These are phyloP conservation scores for Nesogale talazaci DNA, from an alignment of 2,113 vertebrate species.

Conservation along the genomic window DNA sequence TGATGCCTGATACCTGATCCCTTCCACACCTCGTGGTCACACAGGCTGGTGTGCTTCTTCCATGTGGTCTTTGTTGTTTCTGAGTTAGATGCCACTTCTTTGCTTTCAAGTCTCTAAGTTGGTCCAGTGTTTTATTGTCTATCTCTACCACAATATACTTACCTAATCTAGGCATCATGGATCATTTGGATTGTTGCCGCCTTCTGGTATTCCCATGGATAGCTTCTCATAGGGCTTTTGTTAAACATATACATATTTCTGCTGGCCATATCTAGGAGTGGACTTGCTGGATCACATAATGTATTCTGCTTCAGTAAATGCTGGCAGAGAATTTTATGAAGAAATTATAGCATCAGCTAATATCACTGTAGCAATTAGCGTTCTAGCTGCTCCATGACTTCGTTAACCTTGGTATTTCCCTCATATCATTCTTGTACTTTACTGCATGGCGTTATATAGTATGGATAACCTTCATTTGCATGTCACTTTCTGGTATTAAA, in stretches of 20 bases:
- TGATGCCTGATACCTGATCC: too few species aligned
- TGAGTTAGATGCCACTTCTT: too few species aligned
- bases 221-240: too few species aligned
- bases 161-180: too few species aligned
- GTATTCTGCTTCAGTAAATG: not conserved
- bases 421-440: not conserved
- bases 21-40: too few species aligned
- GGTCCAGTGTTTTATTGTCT: fast-evolving
- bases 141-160: too few species aligned
- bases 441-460: not conserved
- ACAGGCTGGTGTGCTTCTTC: too few species aligned
- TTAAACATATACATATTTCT: not conserved
- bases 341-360: not conserved
- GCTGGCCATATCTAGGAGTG: too few species aligned
- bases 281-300: not conserved
- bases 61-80: too few species aligned
- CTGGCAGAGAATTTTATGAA: not conserved
- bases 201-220: not conserved
- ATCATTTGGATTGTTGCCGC: not conserved
- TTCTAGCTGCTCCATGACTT: not conserved
- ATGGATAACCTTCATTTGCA: not conserved
- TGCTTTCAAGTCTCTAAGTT: too few species aligned
- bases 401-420: not conserved
- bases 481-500: not conserved
- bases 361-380: fast-evolving